Evolutionary conservation across 2,113 vertebrate genomes (phyloP).

Genomic region (Shinisaurus crocodilurus): DNA sequence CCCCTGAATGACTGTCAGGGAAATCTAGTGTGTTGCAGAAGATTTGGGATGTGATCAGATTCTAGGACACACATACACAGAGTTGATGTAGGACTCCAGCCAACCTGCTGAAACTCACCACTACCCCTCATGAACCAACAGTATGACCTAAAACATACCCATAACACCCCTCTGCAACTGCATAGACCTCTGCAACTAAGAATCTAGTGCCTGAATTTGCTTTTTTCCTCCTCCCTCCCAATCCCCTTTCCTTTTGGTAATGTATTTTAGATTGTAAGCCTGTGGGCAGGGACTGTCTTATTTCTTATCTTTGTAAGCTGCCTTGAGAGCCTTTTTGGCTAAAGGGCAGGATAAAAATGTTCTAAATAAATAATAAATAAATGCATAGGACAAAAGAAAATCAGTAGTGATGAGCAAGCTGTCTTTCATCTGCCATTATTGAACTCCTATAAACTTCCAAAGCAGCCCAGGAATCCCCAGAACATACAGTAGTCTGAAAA

Average conservation of each 20-base stretch:
- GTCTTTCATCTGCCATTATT: background rate
- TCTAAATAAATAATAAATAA: too few relatives aligned
- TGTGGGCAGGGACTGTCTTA: too few relatives aligned
- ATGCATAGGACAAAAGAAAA: background rate
- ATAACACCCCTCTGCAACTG: too few relatives aligned
- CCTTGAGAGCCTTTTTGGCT: too few relatives aligned
- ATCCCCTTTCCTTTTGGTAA: too few relatives aligned
- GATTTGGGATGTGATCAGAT: background rate
- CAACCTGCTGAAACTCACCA: background rate
- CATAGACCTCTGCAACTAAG: background rate
- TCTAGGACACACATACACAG: background rate
- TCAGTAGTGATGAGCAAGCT: background rate
- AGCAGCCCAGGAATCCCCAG: background rate
- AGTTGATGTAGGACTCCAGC: background rate
- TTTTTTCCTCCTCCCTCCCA: too few relatives aligned
- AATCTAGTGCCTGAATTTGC: background rate
- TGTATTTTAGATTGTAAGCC: too few relatives aligned
- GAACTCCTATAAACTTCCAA: background rate
- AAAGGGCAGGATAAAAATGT: background rate
- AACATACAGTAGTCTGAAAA: background rate
- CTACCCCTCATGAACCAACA: background rate
- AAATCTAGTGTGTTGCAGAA: background rate
- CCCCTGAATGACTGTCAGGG: background rate
- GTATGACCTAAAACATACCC: background rate
- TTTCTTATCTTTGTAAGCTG: too few relatives aligned